phyloP scores from a whole-genome alignment of 92 coral and sea anemone genomes.

The Plumapathes pennacea region DNA sequence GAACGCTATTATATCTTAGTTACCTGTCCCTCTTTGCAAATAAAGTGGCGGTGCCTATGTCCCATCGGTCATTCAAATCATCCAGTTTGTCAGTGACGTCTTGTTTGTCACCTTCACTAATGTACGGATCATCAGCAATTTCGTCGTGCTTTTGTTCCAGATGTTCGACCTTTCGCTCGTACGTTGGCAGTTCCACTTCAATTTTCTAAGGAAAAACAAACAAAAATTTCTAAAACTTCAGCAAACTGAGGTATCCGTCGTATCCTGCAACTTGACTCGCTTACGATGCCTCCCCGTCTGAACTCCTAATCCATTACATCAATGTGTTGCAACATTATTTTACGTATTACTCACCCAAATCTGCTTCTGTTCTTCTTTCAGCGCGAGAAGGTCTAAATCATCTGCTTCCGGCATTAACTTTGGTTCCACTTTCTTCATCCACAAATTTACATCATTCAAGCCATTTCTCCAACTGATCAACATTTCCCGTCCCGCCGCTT shows the following conservation, averaged over 20 bases:
- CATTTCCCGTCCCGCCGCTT: too few relatives aligned
- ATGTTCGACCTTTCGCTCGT: conserved; percentile 29
- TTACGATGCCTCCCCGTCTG: too few relatives aligned
- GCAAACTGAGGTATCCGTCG: too few relatives aligned
- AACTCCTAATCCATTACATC: too few relatives aligned
- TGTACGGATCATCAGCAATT: conserved; percentile 37
- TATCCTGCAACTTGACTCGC: too few relatives aligned
- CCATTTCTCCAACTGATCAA: too few relatives aligned
- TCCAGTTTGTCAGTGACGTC: conserved; percentile 65
- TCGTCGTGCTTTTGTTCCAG: conserved; percentile 27
- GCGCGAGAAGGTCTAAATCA: conserved; percentile 56
- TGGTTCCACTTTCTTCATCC: conserved; percentile 49
- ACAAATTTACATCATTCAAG: too few relatives aligned
- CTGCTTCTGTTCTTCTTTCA: conserved; percentile 51
- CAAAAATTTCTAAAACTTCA: too few relatives aligned
- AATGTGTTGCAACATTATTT: too few relatives aligned
- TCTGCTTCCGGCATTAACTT: conserved; percentile 46
- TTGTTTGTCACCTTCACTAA: conserved; percentile 55
- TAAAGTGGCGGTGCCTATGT: conserved; percentile 28
- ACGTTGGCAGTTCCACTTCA: conserved; percentile 51
- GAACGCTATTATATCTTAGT: too few relatives aligned
- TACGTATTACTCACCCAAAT: conserved; percentile 61
- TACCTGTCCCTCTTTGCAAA: too few relatives aligned
- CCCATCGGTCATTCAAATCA: conserved; percentile 57
- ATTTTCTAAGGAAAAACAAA: too few relatives aligned